Conservation (phyloP, 2,888 invertebrate genomes). For the Gonocerus acuteangulatus region DNA sequence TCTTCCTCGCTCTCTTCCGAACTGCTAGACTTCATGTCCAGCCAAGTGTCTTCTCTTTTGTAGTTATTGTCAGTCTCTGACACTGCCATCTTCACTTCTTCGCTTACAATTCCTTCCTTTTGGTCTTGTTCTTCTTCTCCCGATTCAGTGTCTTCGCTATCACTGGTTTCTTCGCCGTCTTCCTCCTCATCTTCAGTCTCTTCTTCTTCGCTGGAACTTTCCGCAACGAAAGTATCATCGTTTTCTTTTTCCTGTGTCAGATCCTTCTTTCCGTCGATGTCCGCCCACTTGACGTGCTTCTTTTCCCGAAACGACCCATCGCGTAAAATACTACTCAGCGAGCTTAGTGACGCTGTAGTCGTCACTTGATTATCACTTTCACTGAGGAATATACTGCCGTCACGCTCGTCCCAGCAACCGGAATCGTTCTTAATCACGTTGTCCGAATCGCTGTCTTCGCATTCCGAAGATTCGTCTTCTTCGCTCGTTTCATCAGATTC, state of each 20-base stretch:
- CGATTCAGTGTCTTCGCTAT: constrained; percentile 24
- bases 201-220: constrained; percentile 25
- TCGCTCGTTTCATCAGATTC: constrained; percentile 8
- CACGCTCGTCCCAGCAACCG: constrained; percentile 18
- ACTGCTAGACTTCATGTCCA: constrained; percentile 1
- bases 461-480: constrained; percentile 11
- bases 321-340: neutral
- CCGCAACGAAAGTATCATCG: constrained; percentile 19
- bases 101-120: no score
- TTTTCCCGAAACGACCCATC: constrained; percentile 14
- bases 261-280: constrained; percentile 27
- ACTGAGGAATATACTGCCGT: neutral
- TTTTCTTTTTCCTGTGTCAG: constrained; percentile 23
- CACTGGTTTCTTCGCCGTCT: constrained; percentile 20
- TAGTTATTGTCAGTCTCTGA: constrained; percentile 9
- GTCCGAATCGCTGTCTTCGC: constrained; percentile 12
- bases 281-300: constrained; percentile 32
- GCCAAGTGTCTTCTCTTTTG: constrained; percentile 13
- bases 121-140: constrained; percentile 7
- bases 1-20: constrained; percentile 20
- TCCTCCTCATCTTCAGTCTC: constrained; percentile 26
- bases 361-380: neutral
- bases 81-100: no score
- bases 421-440: constrained; percentile 18
- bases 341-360: neutral